Evolutionary conservation across 1,140 invertebrate genomes (phyloP), one percentile per base, ranked within the genome.

Genomic region (Micrasema minimum): DNA sequence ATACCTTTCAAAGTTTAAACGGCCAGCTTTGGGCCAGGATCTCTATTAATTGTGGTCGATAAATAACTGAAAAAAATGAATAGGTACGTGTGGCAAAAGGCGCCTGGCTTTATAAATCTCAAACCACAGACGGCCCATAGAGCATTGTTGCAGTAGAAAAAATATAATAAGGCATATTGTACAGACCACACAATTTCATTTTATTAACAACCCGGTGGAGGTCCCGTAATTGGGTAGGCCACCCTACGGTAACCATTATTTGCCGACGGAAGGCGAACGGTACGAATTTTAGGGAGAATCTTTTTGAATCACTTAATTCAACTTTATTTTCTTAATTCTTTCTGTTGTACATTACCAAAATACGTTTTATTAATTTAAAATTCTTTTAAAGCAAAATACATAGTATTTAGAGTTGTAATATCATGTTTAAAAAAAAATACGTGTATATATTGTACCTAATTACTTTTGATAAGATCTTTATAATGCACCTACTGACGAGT

Each of bases 21-120:
- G 16, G 35, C 4, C n/a, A 50, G 26, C 38, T 16, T 18, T 12
- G 22, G 50, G 57, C 69, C 69, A 53, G 61, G 66, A 71, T 55
- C 43, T 12, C 55, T 43, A 68, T 72, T 72, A 72, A 72, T 68
- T 51, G 65, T 50, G n/a, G 23, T 14, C 23, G 23, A 67, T 69
- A 69, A 61, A 69, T 69, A 61, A 69, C 41, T n/a, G 51, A 48
- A 50, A 65, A 50, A 64, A 50, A 35, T 22, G 1, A 14, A 22
- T 45, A 12, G 37, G 46, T 48, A 26, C 48, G 59, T 69, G 67
- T 62, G 66, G 35, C 66, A 45, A 23, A 6, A 26, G 67, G 67
- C 67, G 67, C 67, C 67, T 61, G 45, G 37, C 26, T 48, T 59
- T 69, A 48, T 46, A 66, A 66, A 51, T 51, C 64, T 45, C 14